phyloP scores from a whole-genome alignment of 2,113 vertebrate genomes.

The Gasterosteus aculeatus region DNA sequence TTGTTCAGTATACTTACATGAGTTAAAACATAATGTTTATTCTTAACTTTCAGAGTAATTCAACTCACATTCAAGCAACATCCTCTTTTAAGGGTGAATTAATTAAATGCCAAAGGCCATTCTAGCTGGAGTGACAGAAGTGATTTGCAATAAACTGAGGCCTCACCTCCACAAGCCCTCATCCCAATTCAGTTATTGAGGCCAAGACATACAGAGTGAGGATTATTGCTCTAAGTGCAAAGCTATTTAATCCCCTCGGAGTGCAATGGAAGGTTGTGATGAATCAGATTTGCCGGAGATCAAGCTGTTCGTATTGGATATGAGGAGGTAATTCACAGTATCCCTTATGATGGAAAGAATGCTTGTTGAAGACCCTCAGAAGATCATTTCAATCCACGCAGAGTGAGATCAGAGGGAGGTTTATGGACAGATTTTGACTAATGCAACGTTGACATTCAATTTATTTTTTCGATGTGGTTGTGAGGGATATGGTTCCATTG shows the following conservation, averaged over 20 bases:
- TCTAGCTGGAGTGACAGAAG: slow-evolving; percentile 3
- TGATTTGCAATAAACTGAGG: slow-evolving; percentile 2
- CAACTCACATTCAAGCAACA: not conserved
- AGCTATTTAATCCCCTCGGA: slow-evolving; percentile 72
- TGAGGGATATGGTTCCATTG: slow-evolving; percentile 36
- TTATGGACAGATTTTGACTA: slow-evolving; percentile 60
- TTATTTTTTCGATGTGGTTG: slow-evolving; percentile 51
- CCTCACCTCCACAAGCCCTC: slow-evolving; percentile 43
- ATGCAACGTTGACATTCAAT: slow-evolving; percentile 72
- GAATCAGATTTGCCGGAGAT: slow-evolving; percentile 74
- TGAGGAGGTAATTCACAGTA: slow-evolving; percentile 65
- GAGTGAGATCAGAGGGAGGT: slow-evolving; percentile 59
- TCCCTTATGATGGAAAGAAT: slow-evolving; percentile 58
- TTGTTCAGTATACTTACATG: not conserved
- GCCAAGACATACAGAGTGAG: slow-evolving; percentile 66
- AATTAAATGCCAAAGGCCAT: not conserved
- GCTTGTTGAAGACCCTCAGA: slow-evolving; percentile 59
- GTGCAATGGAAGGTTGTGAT: slow-evolving; percentile 60
- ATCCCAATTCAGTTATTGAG: slow-evolving; percentile 57
- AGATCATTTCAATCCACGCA: slow-evolving; percentile 68
- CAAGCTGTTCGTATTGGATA: slow-evolving; percentile 71
- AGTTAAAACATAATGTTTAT: not conserved
- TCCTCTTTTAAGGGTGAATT: not conserved
- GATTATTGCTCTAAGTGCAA: slow-evolving; percentile 75
- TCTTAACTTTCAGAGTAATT: slow-evolving; percentile 6